Conservation (phyloP, 2,797 vertebrate genomes). For the Anableps anableps region DNA sequence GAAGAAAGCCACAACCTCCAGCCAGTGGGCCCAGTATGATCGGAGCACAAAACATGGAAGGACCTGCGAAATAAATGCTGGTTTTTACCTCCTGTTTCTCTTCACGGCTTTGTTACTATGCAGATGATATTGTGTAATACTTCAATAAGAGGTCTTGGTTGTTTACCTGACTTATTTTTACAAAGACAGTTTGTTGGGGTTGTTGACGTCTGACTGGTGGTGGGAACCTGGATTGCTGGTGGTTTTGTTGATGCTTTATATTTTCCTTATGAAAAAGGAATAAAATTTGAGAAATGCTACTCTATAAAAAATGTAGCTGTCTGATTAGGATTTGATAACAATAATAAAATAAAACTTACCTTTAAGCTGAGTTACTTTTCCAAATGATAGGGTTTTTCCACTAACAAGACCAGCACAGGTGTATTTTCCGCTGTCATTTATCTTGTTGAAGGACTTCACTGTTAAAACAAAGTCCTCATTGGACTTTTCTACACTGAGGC, state of each 20-base stretch:
- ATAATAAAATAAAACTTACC: conserved; percentile 49
- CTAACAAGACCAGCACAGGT: conserved; percentile 42
- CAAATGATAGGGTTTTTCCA: conserved; percentile 40
- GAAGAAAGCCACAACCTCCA: conserved; percentile 69
- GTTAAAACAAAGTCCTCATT: fast-evolving
- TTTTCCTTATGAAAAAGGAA: background rate
- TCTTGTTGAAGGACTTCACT: conserved; percentile 44
- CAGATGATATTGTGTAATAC: background rate
- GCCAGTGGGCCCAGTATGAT: conserved; percentile 70
- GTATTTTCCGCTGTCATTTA: conserved; percentile 65
- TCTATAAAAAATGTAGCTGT: background rate
- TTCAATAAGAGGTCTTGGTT: background rate
- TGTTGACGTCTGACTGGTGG: fast-evolving
- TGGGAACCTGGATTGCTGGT: background rate
- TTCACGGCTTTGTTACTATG: background rate
- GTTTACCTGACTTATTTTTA: background rate
- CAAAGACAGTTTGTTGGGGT: conserved; percentile 24
- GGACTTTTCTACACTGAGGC: fast-evolving
- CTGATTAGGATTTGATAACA: background rate
- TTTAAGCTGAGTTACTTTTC: conserved; percentile 32
- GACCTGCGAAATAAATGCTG: background rate
- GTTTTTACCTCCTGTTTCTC: background rate
- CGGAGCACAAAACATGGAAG: conserved; percentile 44
- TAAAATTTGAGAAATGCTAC: background rate
- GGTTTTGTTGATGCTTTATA: fast-evolving